phyloP scores from a whole-genome alignment of 2,888 invertebrate species.

The Andrena flavipes region DNA sequence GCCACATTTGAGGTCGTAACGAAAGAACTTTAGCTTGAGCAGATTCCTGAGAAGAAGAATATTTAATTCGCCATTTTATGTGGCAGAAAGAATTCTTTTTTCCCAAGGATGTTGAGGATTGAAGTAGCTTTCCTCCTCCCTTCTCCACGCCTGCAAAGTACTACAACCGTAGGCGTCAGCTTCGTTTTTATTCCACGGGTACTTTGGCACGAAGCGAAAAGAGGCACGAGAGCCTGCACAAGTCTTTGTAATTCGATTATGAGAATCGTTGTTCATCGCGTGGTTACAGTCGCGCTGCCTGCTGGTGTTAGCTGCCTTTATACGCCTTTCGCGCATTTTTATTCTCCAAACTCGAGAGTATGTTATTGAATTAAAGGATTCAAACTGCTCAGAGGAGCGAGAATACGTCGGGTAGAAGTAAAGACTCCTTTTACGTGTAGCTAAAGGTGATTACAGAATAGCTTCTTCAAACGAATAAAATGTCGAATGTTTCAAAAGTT shows the following conservation, averaged over 20 bases:
- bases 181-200: constrained; percentile 18
- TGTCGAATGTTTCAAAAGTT: no score
- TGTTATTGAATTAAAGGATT: no score
- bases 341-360: background rate
- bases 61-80: constrained; percentile 2
- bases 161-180: background rate
- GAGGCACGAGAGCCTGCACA: background rate
- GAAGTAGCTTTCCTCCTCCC: background rate
- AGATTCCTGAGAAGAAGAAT: background rate
- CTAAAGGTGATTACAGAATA: no score
- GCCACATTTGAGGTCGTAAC: background rate
- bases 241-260: constrained; percentile 45
- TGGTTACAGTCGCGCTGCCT: background rate
- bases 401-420: no score
- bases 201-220: constrained; percentile 30
- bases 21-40: background rate
- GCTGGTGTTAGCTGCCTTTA: constrained; percentile 6
- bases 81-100: background rate
- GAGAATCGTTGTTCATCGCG: constrained; percentile 26
- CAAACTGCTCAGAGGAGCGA: no score
- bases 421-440: no score
- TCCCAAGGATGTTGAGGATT: background rate
- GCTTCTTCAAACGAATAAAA: no score
- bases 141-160: constrained; percentile 2
- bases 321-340: background rate